Evolutionary conservation across 2,113 vertebrate genomes (phyloP).

Genomic region (Pungitius pungitius): DNA sequence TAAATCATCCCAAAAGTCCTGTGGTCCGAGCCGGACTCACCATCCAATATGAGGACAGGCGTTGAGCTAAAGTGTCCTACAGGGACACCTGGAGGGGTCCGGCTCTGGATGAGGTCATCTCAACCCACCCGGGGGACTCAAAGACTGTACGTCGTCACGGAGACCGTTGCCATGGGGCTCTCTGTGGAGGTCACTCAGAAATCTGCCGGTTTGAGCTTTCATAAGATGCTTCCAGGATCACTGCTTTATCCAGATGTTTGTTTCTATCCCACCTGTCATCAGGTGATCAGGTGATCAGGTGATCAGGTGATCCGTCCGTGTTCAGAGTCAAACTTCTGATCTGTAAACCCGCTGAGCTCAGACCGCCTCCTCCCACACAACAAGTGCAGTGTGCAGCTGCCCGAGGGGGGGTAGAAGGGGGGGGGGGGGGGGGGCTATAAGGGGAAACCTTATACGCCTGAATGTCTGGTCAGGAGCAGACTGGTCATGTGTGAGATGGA

Average conservation of each 20-base stretch:
- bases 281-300: neutral
- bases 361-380: conserved; percentile 46
- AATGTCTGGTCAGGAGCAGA: conserved; percentile 56
- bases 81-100: neutral
- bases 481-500: conserved; percentile 49
- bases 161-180: conserved; percentile 56
- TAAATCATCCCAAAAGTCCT: too few species aligned
- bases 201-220: too few species aligned
- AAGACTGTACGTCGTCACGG: conserved; percentile 34
- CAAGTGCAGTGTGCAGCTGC: conserved; percentile 46
- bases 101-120: conserved; percentile 43
- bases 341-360: conserved; percentile 26
- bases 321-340: conserved; percentile 9
- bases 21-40: too few species aligned
- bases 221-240: too few species aligned
- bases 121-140: conserved; percentile 19
- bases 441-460: conserved; percentile 62
- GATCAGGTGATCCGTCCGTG: neutral
- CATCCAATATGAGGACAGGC: too few species aligned
- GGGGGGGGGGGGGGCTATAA: conserved; percentile 38
- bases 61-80: too few species aligned
- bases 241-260: neutral
- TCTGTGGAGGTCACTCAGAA: too few species aligned
- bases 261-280: conserved; percentile 24
- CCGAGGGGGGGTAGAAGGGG: neutral